phyloP scores from a whole-genome alignment of 2,113 vertebrate species.

The Anoplopoma fimbria region DNA sequence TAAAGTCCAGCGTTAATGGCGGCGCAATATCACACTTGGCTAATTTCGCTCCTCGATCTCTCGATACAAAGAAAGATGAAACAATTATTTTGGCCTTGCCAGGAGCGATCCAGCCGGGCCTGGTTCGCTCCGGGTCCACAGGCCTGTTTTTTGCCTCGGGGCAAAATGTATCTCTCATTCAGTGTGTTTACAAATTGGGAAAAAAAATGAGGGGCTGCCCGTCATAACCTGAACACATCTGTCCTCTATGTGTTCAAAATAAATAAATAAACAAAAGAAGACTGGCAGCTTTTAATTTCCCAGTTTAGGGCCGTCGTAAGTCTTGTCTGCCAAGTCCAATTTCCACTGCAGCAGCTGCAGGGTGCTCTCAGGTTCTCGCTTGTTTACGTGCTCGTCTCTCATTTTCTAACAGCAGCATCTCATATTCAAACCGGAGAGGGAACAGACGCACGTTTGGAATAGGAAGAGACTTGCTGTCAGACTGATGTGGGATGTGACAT shows the following conservation, averaged over 20 bases:
- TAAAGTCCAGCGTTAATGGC: constrained; percentile 31
- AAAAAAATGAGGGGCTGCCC: constrained; percentile 23
- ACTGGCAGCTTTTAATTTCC: constrained; percentile 62
- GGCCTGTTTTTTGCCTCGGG: constrained; percentile 49
- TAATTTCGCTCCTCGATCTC: constrained; percentile 50
- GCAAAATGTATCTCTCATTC: constrained; percentile 44
- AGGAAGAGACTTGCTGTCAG: constrained; percentile 23
- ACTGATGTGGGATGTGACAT: constrained; percentile 28
- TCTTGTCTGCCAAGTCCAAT: constrained; percentile 63
- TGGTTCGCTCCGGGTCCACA: constrained; percentile 26
- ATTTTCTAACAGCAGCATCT: constrained; percentile 26
- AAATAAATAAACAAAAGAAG: constrained; percentile 18
- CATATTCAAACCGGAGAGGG: constrained; percentile 28
- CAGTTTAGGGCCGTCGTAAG: constrained; percentile 29
- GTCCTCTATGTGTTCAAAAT: constrained; percentile 10
- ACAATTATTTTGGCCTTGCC: constrained; percentile 68
- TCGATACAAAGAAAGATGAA: constrained; percentile 42
- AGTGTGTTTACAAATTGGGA: constrained; percentile 47
- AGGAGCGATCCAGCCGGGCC: constrained; percentile 17
- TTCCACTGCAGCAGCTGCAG: constrained; percentile 49
- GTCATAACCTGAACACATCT: constrained; percentile 38
- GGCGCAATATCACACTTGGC: constrained; percentile 62
- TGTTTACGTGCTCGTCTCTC: constrained; percentile 40
- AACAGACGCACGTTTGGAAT: neutral
- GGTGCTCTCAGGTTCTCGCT: constrained; percentile 38